Percentiles rank a stretch among this genome's conserved stretches.
Conservation (phyloP, 1,140 invertebrate genomes). For the Parasteatoda tepidariorum region DNA sequence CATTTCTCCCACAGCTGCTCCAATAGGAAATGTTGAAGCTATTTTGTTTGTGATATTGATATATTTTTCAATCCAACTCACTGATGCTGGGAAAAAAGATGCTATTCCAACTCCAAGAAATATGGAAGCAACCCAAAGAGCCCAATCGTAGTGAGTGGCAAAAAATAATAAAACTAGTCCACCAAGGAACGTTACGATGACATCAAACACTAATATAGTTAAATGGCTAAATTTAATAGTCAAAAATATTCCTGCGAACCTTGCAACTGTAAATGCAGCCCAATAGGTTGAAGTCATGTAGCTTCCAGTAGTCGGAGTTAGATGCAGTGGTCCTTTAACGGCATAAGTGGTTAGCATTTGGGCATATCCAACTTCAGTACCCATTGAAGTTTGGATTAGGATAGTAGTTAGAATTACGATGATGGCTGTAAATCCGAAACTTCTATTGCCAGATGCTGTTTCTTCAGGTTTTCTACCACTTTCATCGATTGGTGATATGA, state of each 20-base stretch:
- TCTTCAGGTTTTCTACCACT: not conserved
- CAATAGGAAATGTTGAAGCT: slow-evolving; percentile 70
- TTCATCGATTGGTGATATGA: not conserved
- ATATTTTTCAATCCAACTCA: slow-evolving; percentile 71
- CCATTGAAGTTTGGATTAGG: slow-evolving; percentile 70
- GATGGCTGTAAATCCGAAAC: not conserved
- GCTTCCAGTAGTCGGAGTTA: slow-evolving; percentile 66
- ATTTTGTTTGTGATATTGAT: slow-evolving; percentile 71
- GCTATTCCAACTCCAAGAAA: not conserved
- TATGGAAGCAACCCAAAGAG: slow-evolving; percentile 64
- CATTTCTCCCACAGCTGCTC: slow-evolving; percentile 71
- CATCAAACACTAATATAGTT: slow-evolving; percentile 65
- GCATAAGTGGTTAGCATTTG: slow-evolving; percentile 69
- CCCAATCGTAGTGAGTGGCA: slow-evolving; percentile 64
- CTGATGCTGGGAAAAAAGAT: not conserved
- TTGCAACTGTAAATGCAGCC: slow-evolving; percentile 70
- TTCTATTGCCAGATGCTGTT: no score
- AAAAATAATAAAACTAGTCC: slow-evolving; percentile 67
- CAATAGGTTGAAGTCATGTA: slow-evolving; percentile 70
- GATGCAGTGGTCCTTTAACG: slow-evolving; percentile 64
- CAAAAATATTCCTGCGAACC: not conserved
- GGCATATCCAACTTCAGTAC: slow-evolving; percentile 71
- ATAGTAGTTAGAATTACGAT: slow-evolving; percentile 68
- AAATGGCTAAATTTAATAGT: slow-evolving; percentile 66
- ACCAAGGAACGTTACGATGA: slow-evolving; percentile 66